These are phyloP conservation scores for Rachycentron canadum DNA, from an alignment of 2,797 vertebrate species.

Conservation along the genomic window DNA sequence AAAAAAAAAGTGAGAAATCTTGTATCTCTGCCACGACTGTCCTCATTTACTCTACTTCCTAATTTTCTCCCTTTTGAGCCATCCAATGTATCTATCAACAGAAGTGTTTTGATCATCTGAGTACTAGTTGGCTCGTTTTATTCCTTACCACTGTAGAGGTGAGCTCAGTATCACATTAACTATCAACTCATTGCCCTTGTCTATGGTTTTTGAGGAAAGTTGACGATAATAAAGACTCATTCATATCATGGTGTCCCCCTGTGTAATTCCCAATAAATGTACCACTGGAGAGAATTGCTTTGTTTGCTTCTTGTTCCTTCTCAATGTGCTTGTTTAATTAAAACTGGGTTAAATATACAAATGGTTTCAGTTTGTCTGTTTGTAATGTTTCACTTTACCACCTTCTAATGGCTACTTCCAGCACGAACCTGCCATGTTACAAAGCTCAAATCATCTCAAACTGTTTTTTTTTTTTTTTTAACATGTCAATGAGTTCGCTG, in stretches of 20 bases:
- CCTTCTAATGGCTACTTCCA: too few relatives aligned
- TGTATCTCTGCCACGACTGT: constrained; percentile 37
- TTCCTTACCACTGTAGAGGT: constrained; percentile 31
- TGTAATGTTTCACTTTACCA: too few relatives aligned
- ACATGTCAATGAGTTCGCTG: too few relatives aligned
- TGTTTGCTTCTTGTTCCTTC: constrained; percentile 67
- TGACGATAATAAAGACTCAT: constrained; percentile 14
- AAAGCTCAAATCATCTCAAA: too few relatives aligned
- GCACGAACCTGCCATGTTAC: too few relatives aligned
- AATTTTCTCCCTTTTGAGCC: constrained; percentile 12
- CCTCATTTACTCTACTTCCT: constrained; percentile 22
- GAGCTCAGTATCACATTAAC: constrained; percentile 30
- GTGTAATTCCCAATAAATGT: constrained; percentile 70
- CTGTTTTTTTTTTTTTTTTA: too few relatives aligned
- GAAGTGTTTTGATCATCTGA: constrained; percentile 43
- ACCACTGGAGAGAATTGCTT: constrained; percentile 66
- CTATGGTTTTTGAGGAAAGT: constrained; percentile 25
- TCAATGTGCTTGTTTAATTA: constrained; percentile 80
- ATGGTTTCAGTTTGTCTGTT: constrained; percentile 31
- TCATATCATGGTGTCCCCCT: constrained; percentile 49
- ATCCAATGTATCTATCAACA: constrained; percentile 37
- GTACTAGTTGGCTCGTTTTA: constrained; percentile 30
- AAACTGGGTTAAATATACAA: constrained; percentile 67
- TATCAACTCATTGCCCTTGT: constrained; percentile 32
- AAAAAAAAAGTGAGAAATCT: constrained; percentile 27